Base-by-base conservation (phyloP, 2,113 vertebrate species). In the Semnornis frantzii region DNA sequence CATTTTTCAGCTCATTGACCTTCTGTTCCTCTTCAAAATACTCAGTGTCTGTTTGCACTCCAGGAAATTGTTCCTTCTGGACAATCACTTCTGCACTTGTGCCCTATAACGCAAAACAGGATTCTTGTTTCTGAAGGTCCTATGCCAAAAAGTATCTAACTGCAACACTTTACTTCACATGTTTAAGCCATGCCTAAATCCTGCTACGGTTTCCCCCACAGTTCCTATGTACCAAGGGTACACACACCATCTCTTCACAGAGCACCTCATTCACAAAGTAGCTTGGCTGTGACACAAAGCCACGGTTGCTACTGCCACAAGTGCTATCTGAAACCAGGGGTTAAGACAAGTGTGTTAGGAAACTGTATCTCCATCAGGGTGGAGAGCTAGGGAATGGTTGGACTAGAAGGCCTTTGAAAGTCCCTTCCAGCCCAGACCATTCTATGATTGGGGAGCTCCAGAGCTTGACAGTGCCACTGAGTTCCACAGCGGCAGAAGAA, bases 1-100 rank as follows among this genome's bases (percentile, higher is more conserved):
- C 91, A 89, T 97, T 98, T 96, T 98, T 98, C 92, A 98, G 97
- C 82, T 97, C 95, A 54, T 98, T 97, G 75, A 99, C 90, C 89
- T 96, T 97, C 57, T 97, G 97, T 60, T 98, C 95, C 75, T 98
- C 92, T 64, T 98, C 96, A 93, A 89, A 97, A 39, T 98, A 97
- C 50, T 93, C 97, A 74, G 62, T 91, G 92, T 95, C 96, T 92
- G 91, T 74, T 91, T 95, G 95, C 81, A 87, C 81, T 93, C 48
- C 5, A 5, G 90, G 90, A 92, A 95, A 83, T 44, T 89, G 72
- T 63, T 95, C 95, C 83, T 94, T 92, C 93, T 94, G 96, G 83
- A 96, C 91, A 96, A 82, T 54, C 60, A 85, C 85, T 95, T 96
- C 93, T 78, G 92, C 52, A 82, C 46, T 89, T 91, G 95, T 84